phyloP scores from a whole-genome alignment of 2,888 invertebrate genomes.

The Drosophila maculinotata region DNA sequence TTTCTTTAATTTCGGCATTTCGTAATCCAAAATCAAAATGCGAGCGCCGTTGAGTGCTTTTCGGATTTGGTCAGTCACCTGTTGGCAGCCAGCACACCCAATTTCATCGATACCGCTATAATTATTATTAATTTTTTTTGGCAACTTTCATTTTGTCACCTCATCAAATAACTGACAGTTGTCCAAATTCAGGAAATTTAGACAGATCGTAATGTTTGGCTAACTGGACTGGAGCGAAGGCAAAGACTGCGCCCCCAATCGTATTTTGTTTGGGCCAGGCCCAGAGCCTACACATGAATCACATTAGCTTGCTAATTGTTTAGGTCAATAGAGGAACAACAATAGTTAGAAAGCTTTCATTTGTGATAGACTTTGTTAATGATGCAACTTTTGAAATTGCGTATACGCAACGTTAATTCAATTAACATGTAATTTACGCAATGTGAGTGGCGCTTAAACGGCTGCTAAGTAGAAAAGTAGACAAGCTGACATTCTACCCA shows the following conservation, averaged over 20 bases:
- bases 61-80: slow-evolving; percentile 33
- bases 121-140: slow-evolving; percentile 52
- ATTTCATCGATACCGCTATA: slow-evolving; percentile 32
- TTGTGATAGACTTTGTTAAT: slow-evolving; percentile 57
- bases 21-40: slow-evolving; percentile 62
- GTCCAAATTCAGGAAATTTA: slow-evolving; percentile 17
- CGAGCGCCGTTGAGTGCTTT: slow-evolving; percentile 30
- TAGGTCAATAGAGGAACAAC: slow-evolving; percentile 44
- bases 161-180: slow-evolving; percentile 37
- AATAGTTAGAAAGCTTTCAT: slow-evolving; percentile 65
- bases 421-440: slow-evolving; percentile 35
- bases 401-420: slow-evolving; percentile 43
- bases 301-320: slow-evolving; percentile 63
- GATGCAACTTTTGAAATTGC: slow-evolving; percentile 52
- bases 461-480: slow-evolving; percentile 26
- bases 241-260: slow-evolving; percentile 12
- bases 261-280: slow-evolving; percentile 14
- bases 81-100: slow-evolving; percentile 34
- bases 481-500: background rate
- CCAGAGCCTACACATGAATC: slow-evolving; percentile 48
- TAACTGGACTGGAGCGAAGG: slow-evolving; percentile 29
- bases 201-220: slow-evolving; percentile 15
- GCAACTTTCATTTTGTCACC: slow-evolving; percentile 72
- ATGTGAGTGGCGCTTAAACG: slow-evolving; percentile 4
- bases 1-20: slow-evolving; percentile 43